Percentiles rank a stretch among this genome's conserved stretches.
phyloP scores from a whole-genome alignment of 1,140 invertebrate species.

The Ganaspis sp. region DNA sequence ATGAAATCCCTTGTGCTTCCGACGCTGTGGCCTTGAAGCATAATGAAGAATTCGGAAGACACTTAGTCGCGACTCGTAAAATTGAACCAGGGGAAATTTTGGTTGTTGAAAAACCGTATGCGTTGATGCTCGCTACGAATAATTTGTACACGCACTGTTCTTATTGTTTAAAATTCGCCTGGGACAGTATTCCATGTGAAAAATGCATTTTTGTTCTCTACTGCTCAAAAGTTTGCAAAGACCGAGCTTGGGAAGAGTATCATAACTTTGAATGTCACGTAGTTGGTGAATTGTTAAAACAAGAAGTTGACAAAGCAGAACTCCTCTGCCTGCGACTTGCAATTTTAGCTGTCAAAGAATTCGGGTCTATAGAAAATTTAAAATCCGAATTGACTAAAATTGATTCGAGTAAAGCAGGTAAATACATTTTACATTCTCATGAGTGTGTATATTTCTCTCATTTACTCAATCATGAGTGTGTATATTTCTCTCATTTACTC shows the following conservation, averaged over 20 bases:
- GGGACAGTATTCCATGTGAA: constrained; percentile 80
- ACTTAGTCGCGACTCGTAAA: constrained; percentile 79
- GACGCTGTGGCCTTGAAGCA: constrained; percentile 70
- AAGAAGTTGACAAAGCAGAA: too few species aligned
- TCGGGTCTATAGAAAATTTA: constrained; percentile 73
- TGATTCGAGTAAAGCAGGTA: constrained; percentile 65
- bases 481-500: too few species aligned
- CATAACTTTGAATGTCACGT: constrained; percentile 87
- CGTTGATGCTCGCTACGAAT: constrained; percentile 79
- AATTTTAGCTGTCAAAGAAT: constrained; percentile 77
- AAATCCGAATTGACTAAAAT: constrained; percentile 70
- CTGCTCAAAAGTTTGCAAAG: constrained; percentile 83
- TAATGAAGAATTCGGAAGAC: constrained; percentile 78
- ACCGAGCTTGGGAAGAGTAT: constrained; percentile 79
- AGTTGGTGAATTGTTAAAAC: constrained; percentile 78
- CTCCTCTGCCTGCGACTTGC: constrained; percentile 81
- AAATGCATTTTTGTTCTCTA: constrained; percentile 81
- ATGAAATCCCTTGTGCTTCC: constrained; percentile 78
- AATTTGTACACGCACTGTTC: constrained; percentile 82
- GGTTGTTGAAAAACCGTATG: constrained; percentile 85
- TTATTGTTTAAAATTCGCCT: constrained; percentile 82
- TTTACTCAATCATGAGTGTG: too few species aligned
- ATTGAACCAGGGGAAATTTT: constrained; percentile 85
- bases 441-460: too few species aligned
- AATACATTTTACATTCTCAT: too few species aligned